Percentiles rank a stretch among this genome's conserved stretches.
Evolutionary conservation across 64 coral and sea anemone genomes (phyloP).

Genomic region (Actinia equina): DNA sequence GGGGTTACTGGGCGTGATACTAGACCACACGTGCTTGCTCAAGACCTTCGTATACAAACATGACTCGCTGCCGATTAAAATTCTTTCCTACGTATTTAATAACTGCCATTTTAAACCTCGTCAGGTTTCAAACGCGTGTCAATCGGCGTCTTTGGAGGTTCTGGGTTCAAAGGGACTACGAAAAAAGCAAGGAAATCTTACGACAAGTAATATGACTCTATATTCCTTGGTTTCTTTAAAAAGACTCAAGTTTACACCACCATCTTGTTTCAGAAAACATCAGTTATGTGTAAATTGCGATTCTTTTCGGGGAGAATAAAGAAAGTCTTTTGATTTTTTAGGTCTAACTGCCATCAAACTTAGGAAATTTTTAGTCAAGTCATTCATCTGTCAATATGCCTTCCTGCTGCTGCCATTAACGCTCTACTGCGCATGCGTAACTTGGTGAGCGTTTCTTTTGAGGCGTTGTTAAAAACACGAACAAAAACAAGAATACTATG

Average conservation of each 20-base stretch:
- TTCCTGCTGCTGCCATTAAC: not conserved
- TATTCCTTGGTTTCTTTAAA: no score
- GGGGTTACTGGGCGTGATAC: constrained; percentile 47
- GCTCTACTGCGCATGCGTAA: constrained; percentile 17
- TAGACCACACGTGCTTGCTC: not conserved
- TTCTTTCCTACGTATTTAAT: not conserved
- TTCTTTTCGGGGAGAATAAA: not conserved
- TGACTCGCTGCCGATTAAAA: not conserved
- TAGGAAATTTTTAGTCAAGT: constrained; percentile 8
- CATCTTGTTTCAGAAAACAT: not conserved
- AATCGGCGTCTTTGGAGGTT: not conserved
- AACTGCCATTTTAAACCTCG: constrained; percentile 23
- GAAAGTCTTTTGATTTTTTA: not conserved
- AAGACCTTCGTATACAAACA: constrained; percentile 27
- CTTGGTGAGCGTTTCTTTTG: not conserved
- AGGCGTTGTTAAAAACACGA: not conserved
- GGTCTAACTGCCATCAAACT: not conserved
- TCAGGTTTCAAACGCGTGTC: constrained; percentile 8
- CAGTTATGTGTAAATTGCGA: not conserved
- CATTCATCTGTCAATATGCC: not conserved
- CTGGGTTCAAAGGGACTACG: not conserved
- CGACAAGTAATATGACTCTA: no score
- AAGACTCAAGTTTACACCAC: no score
- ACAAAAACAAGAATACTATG: not conserved
- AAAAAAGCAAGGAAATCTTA: no score